phyloP scores from a whole-genome alignment of 2,797 vertebrate genomes.

The Pangasius sanitwongsei region DNA sequence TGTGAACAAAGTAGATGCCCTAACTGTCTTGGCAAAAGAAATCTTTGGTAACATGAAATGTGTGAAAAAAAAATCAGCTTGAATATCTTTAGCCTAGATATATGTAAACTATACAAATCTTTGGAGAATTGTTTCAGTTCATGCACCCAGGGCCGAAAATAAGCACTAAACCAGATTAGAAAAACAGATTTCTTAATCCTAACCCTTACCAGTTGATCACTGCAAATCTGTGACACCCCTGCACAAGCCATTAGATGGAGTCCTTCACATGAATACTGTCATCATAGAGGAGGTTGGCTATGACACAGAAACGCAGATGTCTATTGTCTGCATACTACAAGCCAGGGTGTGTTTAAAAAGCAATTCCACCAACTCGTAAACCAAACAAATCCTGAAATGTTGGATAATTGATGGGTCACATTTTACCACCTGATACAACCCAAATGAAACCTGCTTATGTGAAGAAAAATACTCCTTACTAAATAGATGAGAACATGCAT shows the following conservation, averaged over 20 bases:
- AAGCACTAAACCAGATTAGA: neutral
- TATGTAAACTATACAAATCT: neutral
- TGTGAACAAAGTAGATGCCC: neutral
- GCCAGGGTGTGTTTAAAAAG: neutral
- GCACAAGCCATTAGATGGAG: neutral
- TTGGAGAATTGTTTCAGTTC: neutral
- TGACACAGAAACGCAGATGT: neutral
- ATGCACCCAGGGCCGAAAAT: neutral
- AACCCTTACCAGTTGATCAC: neutral
- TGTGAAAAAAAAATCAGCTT: neutral
- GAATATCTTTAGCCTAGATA: neutral
- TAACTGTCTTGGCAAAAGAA: neutral
- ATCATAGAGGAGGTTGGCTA: neutral
- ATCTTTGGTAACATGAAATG: neutral
- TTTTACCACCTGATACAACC: neutral
- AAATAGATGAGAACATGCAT: neutral
- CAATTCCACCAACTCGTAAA: neutral
- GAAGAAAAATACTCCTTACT: neutral
- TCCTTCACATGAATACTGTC: neutral
- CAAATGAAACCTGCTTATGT: neutral
- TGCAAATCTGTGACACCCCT: neutral
- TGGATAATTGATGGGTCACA: neutral
- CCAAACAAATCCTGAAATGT: neutral
- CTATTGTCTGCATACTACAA: neutral
- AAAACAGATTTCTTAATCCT: neutral